phyloP scores from a whole-genome alignment of 1,140 invertebrate species.

The Trichoplusia ni region DNA sequence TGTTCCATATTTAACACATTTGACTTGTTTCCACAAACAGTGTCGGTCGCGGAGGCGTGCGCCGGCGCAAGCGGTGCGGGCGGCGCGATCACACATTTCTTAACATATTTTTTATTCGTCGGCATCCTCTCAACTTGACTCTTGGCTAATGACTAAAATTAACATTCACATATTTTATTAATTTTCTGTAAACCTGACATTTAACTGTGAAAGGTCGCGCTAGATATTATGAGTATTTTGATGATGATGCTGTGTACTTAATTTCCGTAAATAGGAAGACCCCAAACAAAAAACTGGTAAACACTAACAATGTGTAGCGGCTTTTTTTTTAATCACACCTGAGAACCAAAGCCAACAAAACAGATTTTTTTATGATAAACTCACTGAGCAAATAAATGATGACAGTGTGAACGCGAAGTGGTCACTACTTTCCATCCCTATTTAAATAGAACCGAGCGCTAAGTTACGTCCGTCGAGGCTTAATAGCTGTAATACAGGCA shows the following conservation, averaged over 20 bases:
- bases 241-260: conserved; percentile 29
- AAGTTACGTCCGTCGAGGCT: conserved; percentile 18
- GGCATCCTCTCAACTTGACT: conserved; percentile 59
- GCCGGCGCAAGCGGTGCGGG: conserved; percentile 23
- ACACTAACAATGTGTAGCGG: too few species aligned
- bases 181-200: conserved; percentile 40
- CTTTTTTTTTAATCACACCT: too few species aligned
- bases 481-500: conserved; percentile 35
- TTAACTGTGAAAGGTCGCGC: conserved; percentile 49
- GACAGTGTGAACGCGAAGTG: background rate
- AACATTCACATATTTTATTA: conserved; percentile 75
- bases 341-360: too few species aligned
- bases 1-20: conserved; percentile 68
- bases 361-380: too few species aligned
- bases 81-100: conserved; percentile 71
- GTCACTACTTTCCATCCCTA: background rate
- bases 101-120: conserved; percentile 56
- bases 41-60: conserved; percentile 43
- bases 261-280: too few species aligned
- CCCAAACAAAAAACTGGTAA: too few species aligned
- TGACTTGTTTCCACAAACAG: conserved; percentile 76
- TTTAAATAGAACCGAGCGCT: background rate
- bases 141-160: conserved; percentile 76
- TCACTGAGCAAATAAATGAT: too few species aligned
- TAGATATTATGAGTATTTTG: conserved; percentile 49